Evolutionary conservation across 2,797 vertebrate species (phyloP).

Genomic region (Diplodus puntazzo): DNA sequence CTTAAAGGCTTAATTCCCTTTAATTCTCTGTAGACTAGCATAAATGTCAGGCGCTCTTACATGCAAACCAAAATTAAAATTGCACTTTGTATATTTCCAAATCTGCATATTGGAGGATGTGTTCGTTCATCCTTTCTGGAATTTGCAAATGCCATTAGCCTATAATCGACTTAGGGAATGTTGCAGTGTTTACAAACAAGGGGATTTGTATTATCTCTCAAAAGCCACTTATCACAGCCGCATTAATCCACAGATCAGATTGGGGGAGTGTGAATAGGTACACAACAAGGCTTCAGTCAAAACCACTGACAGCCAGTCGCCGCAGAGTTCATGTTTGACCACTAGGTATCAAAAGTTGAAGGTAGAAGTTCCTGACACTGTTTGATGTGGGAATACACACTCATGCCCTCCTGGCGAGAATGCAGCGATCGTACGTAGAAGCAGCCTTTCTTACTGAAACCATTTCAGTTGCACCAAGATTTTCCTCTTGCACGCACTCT

Average conservation of each 20-base stretch:
- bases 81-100: slow-evolving; percentile 24
- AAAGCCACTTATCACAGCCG: slow-evolving; percentile 77
- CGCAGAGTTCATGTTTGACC: not conserved
- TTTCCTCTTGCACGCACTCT: slow-evolving; percentile 48
- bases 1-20: slow-evolving; percentile 49
- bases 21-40: slow-evolving; percentile 38
- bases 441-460: slow-evolving; percentile 14
- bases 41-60: slow-evolving; percentile 51
- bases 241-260: slow-evolving; percentile 78
- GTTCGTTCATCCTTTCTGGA: slow-evolving; percentile 37
- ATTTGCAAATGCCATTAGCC: slow-evolving; percentile 69
- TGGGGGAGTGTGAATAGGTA: slow-evolving; percentile 48
- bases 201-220: slow-evolving; percentile 77
- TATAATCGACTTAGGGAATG: slow-evolving; percentile 77
- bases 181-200: slow-evolving; percentile 80
- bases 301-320: slow-evolving; percentile 23
- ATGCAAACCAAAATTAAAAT: slow-evolving; percentile 44
- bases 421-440: slow-evolving; percentile 20
- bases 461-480: slow-evolving; percentile 32
- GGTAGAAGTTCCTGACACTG: not conserved
- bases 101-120: slow-evolving; percentile 37
- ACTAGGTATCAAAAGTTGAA: not conserved
- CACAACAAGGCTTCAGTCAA: slow-evolving; percentile 24
- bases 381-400: slow-evolving; percentile 32
- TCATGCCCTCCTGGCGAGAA: slow-evolving; percentile 6